Evolutionary conservation across 2,113 vertebrate species (phyloP).

Genomic region (Loxodonta africana): DNA sequence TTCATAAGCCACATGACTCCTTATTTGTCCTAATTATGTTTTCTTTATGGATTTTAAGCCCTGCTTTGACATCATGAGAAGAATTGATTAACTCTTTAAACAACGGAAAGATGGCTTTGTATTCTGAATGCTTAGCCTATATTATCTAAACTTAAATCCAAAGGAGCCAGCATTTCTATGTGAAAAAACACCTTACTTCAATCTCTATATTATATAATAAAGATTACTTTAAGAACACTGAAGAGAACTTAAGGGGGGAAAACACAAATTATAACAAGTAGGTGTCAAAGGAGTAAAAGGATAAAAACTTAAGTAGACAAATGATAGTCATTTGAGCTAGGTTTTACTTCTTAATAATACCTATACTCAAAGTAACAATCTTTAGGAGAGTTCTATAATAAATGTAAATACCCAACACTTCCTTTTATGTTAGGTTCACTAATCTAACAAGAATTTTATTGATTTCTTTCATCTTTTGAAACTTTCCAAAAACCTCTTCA

Average conservation of each 20-base stretch:
- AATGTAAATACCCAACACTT: background rate
- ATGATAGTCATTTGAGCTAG: background rate
- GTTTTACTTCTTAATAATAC: background rate
- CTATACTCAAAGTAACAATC: background rate
- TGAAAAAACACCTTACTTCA: conserved; percentile 28
- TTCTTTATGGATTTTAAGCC: conserved; percentile 64
- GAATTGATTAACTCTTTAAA: conserved; percentile 27
- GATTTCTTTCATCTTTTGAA: conserved; percentile 67
- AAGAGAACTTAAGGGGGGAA: background rate
- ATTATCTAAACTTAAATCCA: conserved; percentile 4
- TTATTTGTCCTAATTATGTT: conserved; percentile 61
- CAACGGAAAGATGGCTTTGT: background rate
- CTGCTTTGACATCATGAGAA: conserved; percentile 55
- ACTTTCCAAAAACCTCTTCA: conserved; percentile 34
- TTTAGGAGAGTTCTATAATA: background rate
- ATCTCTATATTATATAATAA: conserved; percentile 24
- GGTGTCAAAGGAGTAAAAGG: background rate
- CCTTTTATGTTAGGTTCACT: background rate
- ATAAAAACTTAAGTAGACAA: background rate
- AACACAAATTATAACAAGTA: background rate
- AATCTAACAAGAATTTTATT: conserved; percentile 48
- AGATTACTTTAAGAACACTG: background rate
- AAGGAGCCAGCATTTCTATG: background rate
- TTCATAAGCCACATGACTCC: conserved; percentile 31
- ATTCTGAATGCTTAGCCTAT: background rate